These are phyloP conservation scores for Virgularia gustaviana DNA, from an alignment of 92 coral and sea anemone species.

Conservation along the genomic window DNA sequence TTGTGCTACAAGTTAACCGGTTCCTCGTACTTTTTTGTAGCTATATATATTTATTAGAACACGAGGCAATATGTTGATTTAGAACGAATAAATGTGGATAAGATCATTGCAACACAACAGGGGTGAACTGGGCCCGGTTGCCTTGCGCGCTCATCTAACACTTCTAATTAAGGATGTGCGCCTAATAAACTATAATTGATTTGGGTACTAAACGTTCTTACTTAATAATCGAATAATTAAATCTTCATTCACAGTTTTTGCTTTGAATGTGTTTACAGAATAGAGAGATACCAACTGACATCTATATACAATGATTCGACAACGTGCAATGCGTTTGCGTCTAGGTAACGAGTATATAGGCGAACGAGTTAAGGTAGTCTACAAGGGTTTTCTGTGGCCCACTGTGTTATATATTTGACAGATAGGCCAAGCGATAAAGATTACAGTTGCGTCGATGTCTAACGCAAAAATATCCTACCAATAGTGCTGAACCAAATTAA, in stretches of 20 bases:
- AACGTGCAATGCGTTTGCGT: neutral
- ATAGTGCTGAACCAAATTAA: slow-evolving; percentile 17
- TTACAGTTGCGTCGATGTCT: neutral
- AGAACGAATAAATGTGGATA: no score
- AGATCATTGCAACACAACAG: slow-evolving; percentile 11
- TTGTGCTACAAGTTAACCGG: no score
- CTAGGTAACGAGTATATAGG: neutral
- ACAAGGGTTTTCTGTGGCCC: no score
- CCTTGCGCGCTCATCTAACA: slow-evolving; percentile 29
- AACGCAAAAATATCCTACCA: neutral
- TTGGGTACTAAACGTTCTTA: slow-evolving; percentile 80
- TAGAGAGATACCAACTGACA: neutral
- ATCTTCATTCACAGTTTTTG: slow-evolving; percentile 22
- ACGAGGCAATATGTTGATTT: no score
- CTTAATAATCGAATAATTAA: slow-evolving; percentile 40
- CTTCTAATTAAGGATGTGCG: slow-evolving; percentile 80
- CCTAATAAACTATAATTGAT: slow-evolving; percentile 97
- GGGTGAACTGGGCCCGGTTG: slow-evolving; percentile 2
- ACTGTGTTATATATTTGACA: no score
- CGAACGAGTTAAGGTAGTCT: no score
- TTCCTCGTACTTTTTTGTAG: no score
- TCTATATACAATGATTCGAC: neutral
- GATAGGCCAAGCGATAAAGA: no score
- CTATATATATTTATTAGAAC: no score
- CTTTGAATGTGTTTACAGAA: slow-evolving; percentile 20